phyloP scores from a whole-genome alignment of 2,113 vertebrate genomes.

The rat (Rattus norvegicus) region GRCr8 NC_086026.1:87097001-87097500 shows the following conservation, averaged over 20 bases:
- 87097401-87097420: not conserved
- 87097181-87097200: not conserved
- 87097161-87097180: not conserved
- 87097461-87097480: not conserved
- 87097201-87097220: not conserved
- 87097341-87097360: not conserved
- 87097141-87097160: not conserved
- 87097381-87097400: not conserved
- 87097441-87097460: not conserved
- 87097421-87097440: not conserved
- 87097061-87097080: not conserved
- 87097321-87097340: no score
- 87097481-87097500: not conserved
- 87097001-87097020: not conserved
- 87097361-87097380: not conserved
- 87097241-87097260: not conserved
- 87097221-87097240: not conserved
- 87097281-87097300: not conserved
- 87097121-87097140: not conserved
- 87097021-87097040: not conserved
- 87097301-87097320: not conserved
- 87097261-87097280: not conserved
- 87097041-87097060: not conserved
- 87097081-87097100: not conserved
- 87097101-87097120: not conserved